Conservation (phyloP, 2,113 vertebrate genomes). For the Ailuropoda melanoleuca region DNA sequence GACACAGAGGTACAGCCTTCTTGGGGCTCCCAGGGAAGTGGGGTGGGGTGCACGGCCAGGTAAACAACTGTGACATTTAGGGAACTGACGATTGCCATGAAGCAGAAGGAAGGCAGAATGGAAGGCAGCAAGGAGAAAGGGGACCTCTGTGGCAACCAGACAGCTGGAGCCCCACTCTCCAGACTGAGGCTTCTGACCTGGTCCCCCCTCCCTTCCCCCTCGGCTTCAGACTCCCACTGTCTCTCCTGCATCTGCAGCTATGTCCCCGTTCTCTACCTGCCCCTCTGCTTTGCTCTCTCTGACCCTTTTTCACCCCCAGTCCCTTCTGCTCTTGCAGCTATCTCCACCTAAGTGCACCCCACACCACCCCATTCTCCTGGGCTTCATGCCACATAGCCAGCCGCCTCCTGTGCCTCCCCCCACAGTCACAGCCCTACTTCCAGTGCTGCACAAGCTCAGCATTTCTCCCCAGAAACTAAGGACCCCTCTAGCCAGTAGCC, state of each 20-base stretch:
- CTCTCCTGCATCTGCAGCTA: background rate
- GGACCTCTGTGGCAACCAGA: too few relatives aligned
- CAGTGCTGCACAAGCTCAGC: background rate
- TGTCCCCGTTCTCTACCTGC: too few relatives aligned
- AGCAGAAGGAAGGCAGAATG: background rate
- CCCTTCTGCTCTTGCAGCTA: background rate
- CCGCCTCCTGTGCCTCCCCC: background rate
- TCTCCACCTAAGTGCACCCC: background rate
- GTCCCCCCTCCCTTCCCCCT: background rate
- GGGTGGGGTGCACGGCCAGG: background rate
- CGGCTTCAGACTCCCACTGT: background rate
- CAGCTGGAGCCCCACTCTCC: background rate
- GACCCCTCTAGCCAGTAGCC: background rate
- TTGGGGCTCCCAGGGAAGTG: background rate
- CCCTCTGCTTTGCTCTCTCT: background rate
- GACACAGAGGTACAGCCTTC: background rate
- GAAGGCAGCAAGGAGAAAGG: background rate
- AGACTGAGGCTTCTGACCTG: background rate
- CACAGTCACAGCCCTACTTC: background rate
- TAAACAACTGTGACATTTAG: background rate
- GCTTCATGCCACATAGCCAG: background rate
- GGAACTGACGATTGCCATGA: background rate
- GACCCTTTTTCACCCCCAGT: background rate
- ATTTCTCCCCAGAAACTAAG: background rate
- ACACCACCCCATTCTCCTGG: background rate